A percentile compares a stretch with the other conserved stretches of the same genome.
Evolutionary conservation across 1,140 invertebrate genomes (phyloP).

Genomic region (Paracyclopina nana): DNA sequence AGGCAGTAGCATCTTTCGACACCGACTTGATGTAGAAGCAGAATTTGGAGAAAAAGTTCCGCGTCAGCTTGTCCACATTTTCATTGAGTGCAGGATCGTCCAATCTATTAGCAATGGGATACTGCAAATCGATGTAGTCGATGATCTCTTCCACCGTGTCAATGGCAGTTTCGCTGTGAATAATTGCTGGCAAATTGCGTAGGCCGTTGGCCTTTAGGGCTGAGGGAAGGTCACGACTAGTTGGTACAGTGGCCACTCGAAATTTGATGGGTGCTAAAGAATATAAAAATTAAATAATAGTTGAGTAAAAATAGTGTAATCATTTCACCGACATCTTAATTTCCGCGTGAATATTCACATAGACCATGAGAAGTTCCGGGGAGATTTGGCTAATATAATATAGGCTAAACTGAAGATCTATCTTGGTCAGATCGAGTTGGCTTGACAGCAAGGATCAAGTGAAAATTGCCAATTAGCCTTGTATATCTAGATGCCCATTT

Average conservation of each 20-base stretch:
- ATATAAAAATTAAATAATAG: conserved; percentile 16
- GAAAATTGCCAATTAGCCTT: too few relatives aligned
- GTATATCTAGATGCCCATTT: too few relatives aligned
- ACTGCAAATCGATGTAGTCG: conserved; percentile 32
- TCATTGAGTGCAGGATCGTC: conserved; percentile 26
- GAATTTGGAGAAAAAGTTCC: conserved; percentile 38
- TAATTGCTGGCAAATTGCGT: conserved; percentile 31
- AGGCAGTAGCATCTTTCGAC: conserved; percentile 28
- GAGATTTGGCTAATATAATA: too few relatives aligned
- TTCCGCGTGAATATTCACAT: too few relatives aligned
- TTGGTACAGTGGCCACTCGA: conserved; percentile 31
- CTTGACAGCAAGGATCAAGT: too few relatives aligned
- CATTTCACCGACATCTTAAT: too few relatives aligned
- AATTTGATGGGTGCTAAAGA: conserved; percentile 24
- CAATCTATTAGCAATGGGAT: too few relatives aligned
- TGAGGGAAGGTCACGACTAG: conserved; percentile 30
- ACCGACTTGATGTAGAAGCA: conserved; percentile 37
- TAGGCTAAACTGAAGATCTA: too few relatives aligned
- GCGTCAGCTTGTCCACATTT: conserved; percentile 29
- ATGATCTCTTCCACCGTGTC: conserved; percentile 36
- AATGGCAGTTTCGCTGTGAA: conserved; percentile 25
- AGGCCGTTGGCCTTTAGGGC: conserved; percentile 32
- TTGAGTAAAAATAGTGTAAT: too few relatives aligned
- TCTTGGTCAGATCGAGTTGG: too few relatives aligned
- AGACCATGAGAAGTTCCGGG: too few relatives aligned